Percentiles rank a stretch among this genome's conserved stretches.
These are phyloP conservation scores for Zaprionus camerounensis DNA, from an alignment of 1,140 invertebrate genomes.

Conservation along the genomic window DNA sequence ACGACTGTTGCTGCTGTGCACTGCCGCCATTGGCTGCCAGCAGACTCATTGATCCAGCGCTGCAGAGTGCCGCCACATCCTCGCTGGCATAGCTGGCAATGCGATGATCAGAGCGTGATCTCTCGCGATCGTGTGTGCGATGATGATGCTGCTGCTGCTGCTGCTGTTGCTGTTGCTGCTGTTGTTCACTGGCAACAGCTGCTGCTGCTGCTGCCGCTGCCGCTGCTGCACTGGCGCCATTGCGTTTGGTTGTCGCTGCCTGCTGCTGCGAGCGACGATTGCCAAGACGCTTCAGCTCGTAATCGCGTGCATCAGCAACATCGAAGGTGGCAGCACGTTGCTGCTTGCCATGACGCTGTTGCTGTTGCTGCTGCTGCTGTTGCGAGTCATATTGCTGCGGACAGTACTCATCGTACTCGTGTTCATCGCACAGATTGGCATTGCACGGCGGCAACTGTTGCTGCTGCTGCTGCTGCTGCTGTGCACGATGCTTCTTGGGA, in stretches of 20 bases:
- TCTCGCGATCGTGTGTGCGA: slow-evolving; percentile 72
- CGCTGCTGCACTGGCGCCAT: slow-evolving; percentile 37
- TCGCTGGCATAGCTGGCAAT: slow-evolving; percentile 77
- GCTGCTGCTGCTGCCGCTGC: slow-evolving; percentile 18
- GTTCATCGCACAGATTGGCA: slow-evolving; percentile 76
- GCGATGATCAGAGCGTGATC: slow-evolving; percentile 79
- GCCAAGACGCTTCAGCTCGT: slow-evolving; percentile 76
- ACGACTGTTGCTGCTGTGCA: slow-evolving; percentile 35
- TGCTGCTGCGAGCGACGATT: slow-evolving; percentile 77
- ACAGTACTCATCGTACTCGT: slow-evolving; percentile 80
- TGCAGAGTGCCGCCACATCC: slow-evolving; percentile 54
- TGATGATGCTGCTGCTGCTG: slow-evolving; percentile 56
- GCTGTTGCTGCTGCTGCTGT: slow-evolving; percentile 32
- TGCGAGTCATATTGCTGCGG: slow-evolving; percentile 70
- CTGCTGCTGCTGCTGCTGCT: slow-evolving; percentile 41
- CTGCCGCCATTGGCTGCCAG: slow-evolving; percentile 47
- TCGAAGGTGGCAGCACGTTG: slow-evolving; percentile 79
- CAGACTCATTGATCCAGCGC: slow-evolving; percentile 70
- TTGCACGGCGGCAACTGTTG: slow-evolving; percentile 57
- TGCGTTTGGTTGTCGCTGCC: slow-evolving; percentile 65
- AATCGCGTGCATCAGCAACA: slow-evolving; percentile 75
- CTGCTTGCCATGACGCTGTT: slow-evolving; percentile 50
- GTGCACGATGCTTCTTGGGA: slow-evolving; percentile 77
- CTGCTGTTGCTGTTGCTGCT: slow-evolving; percentile 5
- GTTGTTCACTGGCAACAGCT: neutral